Base-by-base conservation (phyloP, 2,888 invertebrate species). In the Cancer borealis region DNA sequence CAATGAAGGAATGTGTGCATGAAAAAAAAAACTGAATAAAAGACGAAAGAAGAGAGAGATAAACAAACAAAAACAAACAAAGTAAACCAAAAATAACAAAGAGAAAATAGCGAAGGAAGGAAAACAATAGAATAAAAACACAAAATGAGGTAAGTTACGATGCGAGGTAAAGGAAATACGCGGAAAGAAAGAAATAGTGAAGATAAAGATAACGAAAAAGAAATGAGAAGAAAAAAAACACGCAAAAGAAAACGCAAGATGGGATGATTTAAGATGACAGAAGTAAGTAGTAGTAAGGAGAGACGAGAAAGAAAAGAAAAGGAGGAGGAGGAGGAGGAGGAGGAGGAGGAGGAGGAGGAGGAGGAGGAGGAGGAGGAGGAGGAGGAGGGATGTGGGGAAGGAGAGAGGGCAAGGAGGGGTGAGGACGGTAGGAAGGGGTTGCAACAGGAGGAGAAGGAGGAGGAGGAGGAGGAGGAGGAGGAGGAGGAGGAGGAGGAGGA, bases 401-500 rank as follows among this genome's bases (percentile, higher is more conserved):
- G 66, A 10, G 1, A 6, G 66, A 66, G 66, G n/a, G 17, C 0
- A 66, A 66, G n/a, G 66, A 66, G 54, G n/a, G 66, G 66, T 5
- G 73, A 30, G 26, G 12, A 30, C 5, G 10, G 12, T 1, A 79
- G 30, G 12, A 12, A 8, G 8, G 30, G 4, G 26, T 26, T 30
- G 30, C 2, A n/a, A 8, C 1, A 21, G 21, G 14, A 6, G 8
- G 10, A 54, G 66, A 21, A 17, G n/a, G 5, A n/a, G 3, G 5
- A 21, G n/a, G 14, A 0, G n/a, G 5, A 66, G 2, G 1, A 66
- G 5, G n/a, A 5, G 47, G 46, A 47, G 14, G 88, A 88, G 39
- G 21, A 88, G 47, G 47, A 88, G 47, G 47, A 46, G 21, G 47
- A 88, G 46, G 46, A 39, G 47, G 88, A 88, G 46, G 88, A 88